A percentile compares a stretch with the other conserved stretches of the same genome.
Evolutionary conservation across 2,888 invertebrate genomes (phyloP).

Genomic region (Limnephilus lunatus): DNA sequence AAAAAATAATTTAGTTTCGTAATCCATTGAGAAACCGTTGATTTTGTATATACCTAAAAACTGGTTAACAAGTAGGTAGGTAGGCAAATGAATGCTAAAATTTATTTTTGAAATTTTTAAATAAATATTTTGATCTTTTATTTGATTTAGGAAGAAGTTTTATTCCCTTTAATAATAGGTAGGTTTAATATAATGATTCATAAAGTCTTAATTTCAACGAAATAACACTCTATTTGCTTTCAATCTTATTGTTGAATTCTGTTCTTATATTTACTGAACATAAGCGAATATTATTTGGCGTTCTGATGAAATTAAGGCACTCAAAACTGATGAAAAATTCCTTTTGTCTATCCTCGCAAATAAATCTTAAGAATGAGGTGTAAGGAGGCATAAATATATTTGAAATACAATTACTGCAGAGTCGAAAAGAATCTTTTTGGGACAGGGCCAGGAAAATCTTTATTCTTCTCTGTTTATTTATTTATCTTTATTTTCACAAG

Average conservation of each 20-base stretch:
- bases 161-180: not conserved
- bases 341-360: not conserved
- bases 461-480: conserved; percentile 49
- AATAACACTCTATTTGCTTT: not conserved
- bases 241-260: not conserved
- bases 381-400: conserved; percentile 39
- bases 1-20: too few species aligned
- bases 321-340: not conserved
- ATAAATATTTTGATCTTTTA: too few species aligned
- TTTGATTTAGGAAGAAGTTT: too few species aligned
- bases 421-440: conserved; percentile 57
- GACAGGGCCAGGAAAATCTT: conserved; percentile 53
- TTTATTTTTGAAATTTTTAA: too few species aligned
- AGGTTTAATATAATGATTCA: too few species aligned
- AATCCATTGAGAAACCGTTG: too few species aligned
- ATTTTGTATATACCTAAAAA: too few species aligned
- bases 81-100: too few species aligned
- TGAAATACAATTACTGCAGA: conserved; percentile 49
- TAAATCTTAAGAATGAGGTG: conserved; percentile 11
- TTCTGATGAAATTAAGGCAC: not conserved
- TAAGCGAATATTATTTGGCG: not conserved
- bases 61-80: too few species aligned
- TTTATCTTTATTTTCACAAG: conserved; percentile 28
- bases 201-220: not conserved
- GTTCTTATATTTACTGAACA: not conserved